phyloP scores from a whole-genome alignment of 1,140 invertebrate genomes.

The Macrostomum lignano region DNA sequence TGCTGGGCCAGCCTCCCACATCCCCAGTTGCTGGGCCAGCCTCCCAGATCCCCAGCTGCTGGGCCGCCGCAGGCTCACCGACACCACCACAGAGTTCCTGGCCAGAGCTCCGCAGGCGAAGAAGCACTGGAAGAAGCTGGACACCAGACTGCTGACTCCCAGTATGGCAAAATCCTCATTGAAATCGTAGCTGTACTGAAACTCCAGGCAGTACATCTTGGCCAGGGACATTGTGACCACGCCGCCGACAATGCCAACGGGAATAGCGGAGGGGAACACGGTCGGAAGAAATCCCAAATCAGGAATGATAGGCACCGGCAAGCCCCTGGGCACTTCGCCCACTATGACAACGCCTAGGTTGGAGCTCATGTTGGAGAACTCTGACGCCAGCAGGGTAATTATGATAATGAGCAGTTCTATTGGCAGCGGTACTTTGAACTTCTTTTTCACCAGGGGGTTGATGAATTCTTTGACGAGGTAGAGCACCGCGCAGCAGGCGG shows the following conservation, averaged over 20 bases:
- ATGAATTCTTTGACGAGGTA: slow-evolving; percentile 46
- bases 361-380: slow-evolving; percentile 18
- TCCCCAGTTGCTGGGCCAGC: no score
- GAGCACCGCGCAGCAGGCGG: slow-evolving; percentile 39
- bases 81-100: not conserved
- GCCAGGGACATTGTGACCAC: not conserved
- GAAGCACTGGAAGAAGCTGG: not conserved
- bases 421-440: slow-evolving; percentile 43
- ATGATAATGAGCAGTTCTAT: slow-evolving; percentile 37
- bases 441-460: slow-evolving; percentile 43
- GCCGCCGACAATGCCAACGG: not conserved
- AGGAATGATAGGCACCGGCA: not conserved
- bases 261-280: not conserved
- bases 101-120: not conserved
- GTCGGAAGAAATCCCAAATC: not conserved
- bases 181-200: not conserved
- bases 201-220: not conserved
- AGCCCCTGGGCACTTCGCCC: slow-evolving; percentile 29
- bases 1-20: no score
- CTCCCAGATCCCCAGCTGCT: no score
- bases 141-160: not conserved
- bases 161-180: not conserved
- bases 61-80: no score
- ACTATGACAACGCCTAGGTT: slow-evolving; percentile 28
- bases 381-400: slow-evolving; percentile 22